phyloP scores from a whole-genome alignment of 2,113 vertebrate genomes.

The Mixornis gularis region DNA sequence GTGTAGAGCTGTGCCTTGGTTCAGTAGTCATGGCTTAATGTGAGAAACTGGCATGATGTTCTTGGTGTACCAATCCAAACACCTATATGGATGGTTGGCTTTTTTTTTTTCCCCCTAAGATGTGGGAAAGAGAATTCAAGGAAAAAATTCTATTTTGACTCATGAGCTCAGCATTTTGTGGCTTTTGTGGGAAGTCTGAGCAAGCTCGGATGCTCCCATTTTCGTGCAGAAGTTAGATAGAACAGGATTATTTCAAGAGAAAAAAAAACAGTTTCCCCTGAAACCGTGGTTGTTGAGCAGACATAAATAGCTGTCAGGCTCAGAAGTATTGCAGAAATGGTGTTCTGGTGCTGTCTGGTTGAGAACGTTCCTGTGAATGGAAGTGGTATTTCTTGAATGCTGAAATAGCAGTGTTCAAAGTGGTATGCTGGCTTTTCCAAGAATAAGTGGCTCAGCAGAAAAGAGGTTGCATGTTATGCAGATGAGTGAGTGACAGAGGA shows the following conservation, averaged over 20 bases:
- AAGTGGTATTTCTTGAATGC: constrained; percentile 57
- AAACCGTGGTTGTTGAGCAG: background rate
- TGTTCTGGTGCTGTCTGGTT: constrained; percentile 25
- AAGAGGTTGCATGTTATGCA: constrained; percentile 22
- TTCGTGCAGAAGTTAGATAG: constrained; percentile 34
- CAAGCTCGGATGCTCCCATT: background rate
- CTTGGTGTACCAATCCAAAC: background rate
- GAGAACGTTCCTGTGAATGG: constrained; percentile 29
- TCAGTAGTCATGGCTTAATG: background rate
- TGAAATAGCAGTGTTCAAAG: constrained; percentile 48
- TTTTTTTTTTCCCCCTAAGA: background rate
- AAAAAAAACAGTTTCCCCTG: background rate
- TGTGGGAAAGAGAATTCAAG: background rate
- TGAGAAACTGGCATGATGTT: background rate
- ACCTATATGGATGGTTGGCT: background rate
- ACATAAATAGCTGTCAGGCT: constrained; percentile 27
- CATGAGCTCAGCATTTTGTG: constrained; percentile 19
- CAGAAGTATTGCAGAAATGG: constrained; percentile 25
- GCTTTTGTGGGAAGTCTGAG: constrained; percentile 40
- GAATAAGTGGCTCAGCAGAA: constrained; percentile 52
- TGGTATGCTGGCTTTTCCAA: constrained; percentile 23
- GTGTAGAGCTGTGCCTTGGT: background rate
- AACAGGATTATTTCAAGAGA: background rate
- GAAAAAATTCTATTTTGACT: background rate
- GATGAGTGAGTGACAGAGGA: constrained; percentile 21